These are phyloP conservation scores for Battus philenor DNA, from an alignment of 1,140 invertebrate genomes.

Conservation along the genomic window DNA sequence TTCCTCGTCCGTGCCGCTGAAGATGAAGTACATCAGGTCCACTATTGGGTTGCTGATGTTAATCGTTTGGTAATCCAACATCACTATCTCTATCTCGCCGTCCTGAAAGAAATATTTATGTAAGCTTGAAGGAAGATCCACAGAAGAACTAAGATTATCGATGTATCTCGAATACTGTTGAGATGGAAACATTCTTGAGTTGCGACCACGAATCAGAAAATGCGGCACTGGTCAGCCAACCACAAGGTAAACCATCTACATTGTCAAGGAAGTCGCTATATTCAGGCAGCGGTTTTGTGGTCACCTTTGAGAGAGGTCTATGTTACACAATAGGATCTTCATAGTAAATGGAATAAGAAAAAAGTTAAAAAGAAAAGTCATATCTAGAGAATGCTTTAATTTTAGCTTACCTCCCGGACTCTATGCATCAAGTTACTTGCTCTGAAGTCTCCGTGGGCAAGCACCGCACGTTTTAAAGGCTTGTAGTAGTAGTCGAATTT, in stretches of 20 bases:
- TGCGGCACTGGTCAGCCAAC: too few species aligned
- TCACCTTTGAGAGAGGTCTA: too few species aligned
- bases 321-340: too few species aligned
- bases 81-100: conserved; percentile 40
- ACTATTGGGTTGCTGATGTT: conserved; percentile 67
- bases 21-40: conserved; percentile 77
- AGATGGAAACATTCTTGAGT: conserved; percentile 11
- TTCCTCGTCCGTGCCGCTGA: conserved; percentile 65
- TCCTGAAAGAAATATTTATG: conserved; percentile 43
- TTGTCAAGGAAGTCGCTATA: too few species aligned
- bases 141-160: too few species aligned
- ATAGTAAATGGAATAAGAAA: too few species aligned
- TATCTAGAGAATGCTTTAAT: too few species aligned
- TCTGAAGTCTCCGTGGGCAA: conserved; percentile 43
- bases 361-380: too few species aligned
- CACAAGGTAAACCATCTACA: too few species aligned
- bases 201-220: too few species aligned
- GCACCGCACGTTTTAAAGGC: conserved; percentile 17
- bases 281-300: too few species aligned
- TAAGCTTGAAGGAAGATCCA: neutral
- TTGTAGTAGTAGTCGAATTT: conserved; percentile 16
- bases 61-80: conserved; percentile 75
- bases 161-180: neutral
- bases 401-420: conserved; percentile 29
- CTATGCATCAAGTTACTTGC: conserved; percentile 40